Evolutionary conservation across 2,888 invertebrate species (phyloP).

Genomic region (Acleris literana): DNA sequence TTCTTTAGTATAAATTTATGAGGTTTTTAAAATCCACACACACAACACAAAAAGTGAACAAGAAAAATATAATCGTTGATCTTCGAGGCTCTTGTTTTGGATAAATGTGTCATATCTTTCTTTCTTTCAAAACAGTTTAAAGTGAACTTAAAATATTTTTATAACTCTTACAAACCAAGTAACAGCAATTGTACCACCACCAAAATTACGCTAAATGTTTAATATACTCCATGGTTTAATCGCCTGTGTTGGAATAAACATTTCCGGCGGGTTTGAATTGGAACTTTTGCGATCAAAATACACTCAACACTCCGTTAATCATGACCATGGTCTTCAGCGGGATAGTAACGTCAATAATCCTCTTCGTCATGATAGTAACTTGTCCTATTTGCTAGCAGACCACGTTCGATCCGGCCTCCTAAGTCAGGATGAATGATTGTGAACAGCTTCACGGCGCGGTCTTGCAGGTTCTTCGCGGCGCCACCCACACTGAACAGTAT

Average conservation of each 20-base stretch:
- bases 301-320: background rate
- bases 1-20: background rate
- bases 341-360: slow-evolving; percentile 10
- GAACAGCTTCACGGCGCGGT: slow-evolving; percentile 90
- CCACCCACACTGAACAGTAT: slow-evolving; percentile 88
- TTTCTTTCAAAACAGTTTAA: no score
- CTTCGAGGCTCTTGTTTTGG: no score
- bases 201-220: background rate
- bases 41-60: no score
- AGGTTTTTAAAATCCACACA: no score
- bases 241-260: no score
- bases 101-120: no score
- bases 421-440: slow-evolving; percentile 88
- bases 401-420: slow-evolving; percentile 85
- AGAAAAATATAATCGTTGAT: no score
- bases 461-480: slow-evolving; percentile 91
- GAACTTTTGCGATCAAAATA: no score
- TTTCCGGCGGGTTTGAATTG: no score
- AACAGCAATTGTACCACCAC: slow-evolving; percentile 6
- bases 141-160: no score
- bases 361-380: slow-evolving; percentile 22
- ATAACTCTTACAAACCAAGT: slow-evolving; percentile 1
- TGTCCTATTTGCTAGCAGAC: slow-evolving; percentile 51
- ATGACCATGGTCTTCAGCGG: background rate
- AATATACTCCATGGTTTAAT: no score